These are phyloP conservation scores for Castor canadensis DNA, from an alignment of 2,113 vertebrate species.

Conservation along the genomic window DNA sequence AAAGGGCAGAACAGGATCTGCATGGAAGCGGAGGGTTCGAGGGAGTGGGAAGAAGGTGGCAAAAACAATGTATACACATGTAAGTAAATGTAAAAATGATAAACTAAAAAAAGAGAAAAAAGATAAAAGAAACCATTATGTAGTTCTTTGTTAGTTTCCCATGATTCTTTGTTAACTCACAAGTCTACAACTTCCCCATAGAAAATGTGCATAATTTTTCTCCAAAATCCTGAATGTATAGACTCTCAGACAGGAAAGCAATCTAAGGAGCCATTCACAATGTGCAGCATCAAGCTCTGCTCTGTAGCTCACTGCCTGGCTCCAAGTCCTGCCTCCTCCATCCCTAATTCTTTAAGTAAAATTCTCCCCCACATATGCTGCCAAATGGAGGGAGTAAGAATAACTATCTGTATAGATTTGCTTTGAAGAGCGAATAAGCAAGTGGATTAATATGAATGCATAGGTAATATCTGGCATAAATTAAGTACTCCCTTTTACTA, in stretches of 20 bases:
- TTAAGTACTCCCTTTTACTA: neutral
- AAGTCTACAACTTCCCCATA: neutral
- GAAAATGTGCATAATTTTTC: neutral
- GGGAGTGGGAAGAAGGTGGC: too few relatives aligned
- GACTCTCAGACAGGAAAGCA: neutral
- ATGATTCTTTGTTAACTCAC: neutral
- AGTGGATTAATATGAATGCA: neutral
- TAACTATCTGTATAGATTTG: neutral
- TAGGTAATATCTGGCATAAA: neutral
- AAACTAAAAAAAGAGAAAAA: too few relatives aligned
- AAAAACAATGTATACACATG: too few relatives aligned
- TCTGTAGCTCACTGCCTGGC: rapidly evolving
- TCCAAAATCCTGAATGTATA: neutral
- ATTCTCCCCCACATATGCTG: rapidly evolving
- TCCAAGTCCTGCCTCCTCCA: neutral
- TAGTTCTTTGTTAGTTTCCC: neutral
- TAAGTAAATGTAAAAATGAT: too few relatives aligned
- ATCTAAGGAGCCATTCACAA: neutral
- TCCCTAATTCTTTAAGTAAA: neutral
- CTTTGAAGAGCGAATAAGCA: neutral
- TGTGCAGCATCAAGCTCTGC: rapidly evolving
- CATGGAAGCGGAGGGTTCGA: too few relatives aligned
- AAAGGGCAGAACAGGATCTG: too few relatives aligned
- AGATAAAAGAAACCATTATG: neutral
- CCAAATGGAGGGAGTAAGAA: neutral